phyloP scores from a whole-genome alignment of 2,113 vertebrate species.

The Pyrgilauda ruficollis region DNA sequence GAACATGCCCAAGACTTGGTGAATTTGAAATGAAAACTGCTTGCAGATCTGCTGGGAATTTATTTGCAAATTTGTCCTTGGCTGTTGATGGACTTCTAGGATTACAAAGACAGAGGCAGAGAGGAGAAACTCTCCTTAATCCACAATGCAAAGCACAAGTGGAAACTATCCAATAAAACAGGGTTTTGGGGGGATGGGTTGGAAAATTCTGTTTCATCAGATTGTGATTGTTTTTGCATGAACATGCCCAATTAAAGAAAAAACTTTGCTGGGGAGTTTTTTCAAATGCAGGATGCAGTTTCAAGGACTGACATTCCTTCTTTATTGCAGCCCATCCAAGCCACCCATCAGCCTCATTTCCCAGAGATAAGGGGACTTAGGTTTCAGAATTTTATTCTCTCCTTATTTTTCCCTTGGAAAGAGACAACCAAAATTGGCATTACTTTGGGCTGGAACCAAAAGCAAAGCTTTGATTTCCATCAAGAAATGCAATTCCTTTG shows the following conservation, averaged over 20 bases:
- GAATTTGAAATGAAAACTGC: slow-evolving; percentile 49
- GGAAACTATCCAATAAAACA: background rate
- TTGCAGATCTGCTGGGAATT: slow-evolving; percentile 32
- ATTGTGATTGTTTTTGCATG: background rate
- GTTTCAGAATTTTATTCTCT: background rate
- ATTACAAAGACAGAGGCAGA: background rate
- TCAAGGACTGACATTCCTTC: background rate
- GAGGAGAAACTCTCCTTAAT: slow-evolving; percentile 39
- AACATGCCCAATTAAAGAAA: background rate
- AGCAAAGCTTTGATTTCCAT: background rate
- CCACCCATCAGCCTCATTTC: background rate
- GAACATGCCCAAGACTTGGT: background rate
- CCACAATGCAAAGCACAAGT: background rate
- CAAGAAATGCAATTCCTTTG: background rate
- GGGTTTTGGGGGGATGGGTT: background rate
- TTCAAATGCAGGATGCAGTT: background rate
- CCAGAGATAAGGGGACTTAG: background rate
- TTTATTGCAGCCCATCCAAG: background rate
- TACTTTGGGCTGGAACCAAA: background rate
- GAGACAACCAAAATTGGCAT: background rate
- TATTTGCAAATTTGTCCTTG: slow-evolving; percentile 3
- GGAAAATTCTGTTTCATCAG: background rate
- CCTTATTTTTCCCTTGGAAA: background rate
- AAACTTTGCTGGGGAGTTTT: background rate
- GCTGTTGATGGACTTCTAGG: background rate